Evolutionary conservation across 2,888 invertebrate genomes (phyloP).

Genomic region (Dicranocentrus wangi): DNA sequence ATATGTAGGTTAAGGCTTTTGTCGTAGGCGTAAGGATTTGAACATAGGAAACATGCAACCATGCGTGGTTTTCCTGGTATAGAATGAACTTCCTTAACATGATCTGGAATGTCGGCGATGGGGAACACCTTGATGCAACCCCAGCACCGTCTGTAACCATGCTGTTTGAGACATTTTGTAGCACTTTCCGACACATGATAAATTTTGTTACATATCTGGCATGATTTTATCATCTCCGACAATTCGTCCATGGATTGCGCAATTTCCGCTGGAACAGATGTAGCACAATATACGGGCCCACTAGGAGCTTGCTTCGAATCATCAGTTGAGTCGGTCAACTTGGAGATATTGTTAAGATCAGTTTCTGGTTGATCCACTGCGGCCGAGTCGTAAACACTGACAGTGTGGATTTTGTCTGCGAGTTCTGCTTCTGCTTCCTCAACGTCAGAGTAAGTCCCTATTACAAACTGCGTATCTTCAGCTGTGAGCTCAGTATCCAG

Average conservation of each 20-base stretch:
- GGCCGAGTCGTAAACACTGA: too few species aligned
- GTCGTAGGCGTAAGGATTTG: neutral
- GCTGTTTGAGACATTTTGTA: conserved; percentile 4
- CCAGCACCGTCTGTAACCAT: neutral
- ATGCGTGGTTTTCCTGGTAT: neutral
- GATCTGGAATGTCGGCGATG: neutral
- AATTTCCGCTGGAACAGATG: neutral
- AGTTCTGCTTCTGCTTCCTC: neutral
- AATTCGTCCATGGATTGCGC: neutral
- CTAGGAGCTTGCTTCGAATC: neutral
- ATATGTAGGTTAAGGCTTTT: conserved; percentile 1
- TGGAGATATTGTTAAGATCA: too few species aligned
- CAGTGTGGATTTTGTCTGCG: too few species aligned
- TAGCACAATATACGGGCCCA: neutral
- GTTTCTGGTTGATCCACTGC: too few species aligned
- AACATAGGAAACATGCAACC: neutral
- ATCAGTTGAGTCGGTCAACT: too few species aligned
- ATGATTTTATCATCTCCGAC: neutral
- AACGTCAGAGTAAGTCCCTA: too few species aligned
- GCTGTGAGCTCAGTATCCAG: too few species aligned
- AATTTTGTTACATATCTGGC: neutral
- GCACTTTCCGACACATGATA: neutral
- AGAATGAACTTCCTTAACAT: neutral
- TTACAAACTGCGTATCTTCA: too few species aligned
- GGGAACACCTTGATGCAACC: neutral